Evolutionary conservation across 2,888 invertebrate genomes (phyloP).

Genomic region (Cephonodes hylas): DNA sequence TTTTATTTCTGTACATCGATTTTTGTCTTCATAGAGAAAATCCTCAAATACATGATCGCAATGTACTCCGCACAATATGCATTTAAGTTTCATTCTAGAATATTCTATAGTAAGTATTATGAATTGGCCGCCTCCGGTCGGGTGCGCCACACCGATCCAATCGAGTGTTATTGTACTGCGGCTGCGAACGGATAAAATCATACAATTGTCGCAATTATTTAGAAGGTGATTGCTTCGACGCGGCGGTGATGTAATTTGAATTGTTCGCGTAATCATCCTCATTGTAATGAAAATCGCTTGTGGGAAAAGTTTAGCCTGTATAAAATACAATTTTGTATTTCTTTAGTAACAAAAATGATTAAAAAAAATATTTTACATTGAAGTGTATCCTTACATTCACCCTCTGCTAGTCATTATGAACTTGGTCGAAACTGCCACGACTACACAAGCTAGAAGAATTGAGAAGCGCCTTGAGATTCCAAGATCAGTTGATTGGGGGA

Average conservation of each 20-base stretch:
- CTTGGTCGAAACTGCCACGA: too few species aligned
- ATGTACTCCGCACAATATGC: neutral
- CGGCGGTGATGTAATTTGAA: neutral
- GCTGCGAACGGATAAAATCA: neutral
- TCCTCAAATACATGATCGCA: neutral
- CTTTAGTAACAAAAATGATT: neutral
- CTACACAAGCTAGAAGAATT: too few species aligned
- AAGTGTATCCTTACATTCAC: too few species aligned
- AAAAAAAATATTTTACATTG: too few species aligned
- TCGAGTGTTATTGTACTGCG: neutral
- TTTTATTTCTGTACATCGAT: too few species aligned
- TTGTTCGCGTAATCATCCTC: neutral
- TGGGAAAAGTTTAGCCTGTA: neutral
- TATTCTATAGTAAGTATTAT: neutral
- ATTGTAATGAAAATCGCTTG: neutral
- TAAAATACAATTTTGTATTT: too few species aligned
- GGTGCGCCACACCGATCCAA: slow-evolving; percentile 9
- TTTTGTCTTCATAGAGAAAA: too few species aligned
- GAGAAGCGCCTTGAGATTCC: too few species aligned
- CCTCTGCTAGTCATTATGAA: too few species aligned
- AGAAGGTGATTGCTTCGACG: neutral
- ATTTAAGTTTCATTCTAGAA: neutral
- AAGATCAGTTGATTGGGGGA: too few species aligned
- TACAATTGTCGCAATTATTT: slow-evolving; percentile 5
- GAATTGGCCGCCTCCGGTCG: neutral